Evolutionary conservation across 2,113 vertebrate genomes (phyloP).

Genomic region (Puntigrus tetrazona): DNA sequence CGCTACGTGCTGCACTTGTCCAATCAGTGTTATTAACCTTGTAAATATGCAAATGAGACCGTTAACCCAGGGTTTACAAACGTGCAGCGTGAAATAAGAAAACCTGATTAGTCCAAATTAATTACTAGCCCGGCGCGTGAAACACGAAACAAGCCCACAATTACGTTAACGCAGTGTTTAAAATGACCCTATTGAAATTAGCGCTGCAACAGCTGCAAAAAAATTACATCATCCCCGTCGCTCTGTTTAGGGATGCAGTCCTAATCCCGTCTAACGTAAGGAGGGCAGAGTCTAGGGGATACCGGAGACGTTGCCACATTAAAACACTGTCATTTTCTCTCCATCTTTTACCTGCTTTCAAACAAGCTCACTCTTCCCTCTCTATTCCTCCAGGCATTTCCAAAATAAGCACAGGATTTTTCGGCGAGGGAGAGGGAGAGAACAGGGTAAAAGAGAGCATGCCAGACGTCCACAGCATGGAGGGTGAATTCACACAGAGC

Average conservation of each 20-base stretch:
- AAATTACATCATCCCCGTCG: background rate
- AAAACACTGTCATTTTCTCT: background rate
- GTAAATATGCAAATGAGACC: background rate
- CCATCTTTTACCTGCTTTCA: conserved; percentile 12
- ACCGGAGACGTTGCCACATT: background rate
- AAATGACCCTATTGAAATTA: background rate
- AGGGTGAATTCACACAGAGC: conserved; percentile 38
- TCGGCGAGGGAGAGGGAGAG: conserved; percentile 49
- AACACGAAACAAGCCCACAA: background rate
- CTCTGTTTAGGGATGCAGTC: background rate
- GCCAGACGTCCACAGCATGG: conserved; percentile 14
- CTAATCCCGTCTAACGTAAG: background rate
- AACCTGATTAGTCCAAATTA: background rate
- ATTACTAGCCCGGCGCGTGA: background rate
- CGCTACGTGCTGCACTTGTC: background rate
- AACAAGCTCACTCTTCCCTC: conserved; percentile 52
- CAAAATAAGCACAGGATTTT: conserved; percentile 55
- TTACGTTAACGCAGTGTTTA: background rate
- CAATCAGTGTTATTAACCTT: conserved; percentile 12
- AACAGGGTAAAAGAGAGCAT: conserved; percentile 30
- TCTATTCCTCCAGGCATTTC: conserved; percentile 62
- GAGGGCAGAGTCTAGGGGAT: background rate
- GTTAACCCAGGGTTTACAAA: conserved; percentile 3
- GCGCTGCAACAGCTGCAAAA: background rate
- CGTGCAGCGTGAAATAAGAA: background rate